Evolutionary conservation across 1,140 invertebrate genomes (phyloP), one percentile per base, ranked within the genome.

Genomic region (Planococcus citri): DNA sequence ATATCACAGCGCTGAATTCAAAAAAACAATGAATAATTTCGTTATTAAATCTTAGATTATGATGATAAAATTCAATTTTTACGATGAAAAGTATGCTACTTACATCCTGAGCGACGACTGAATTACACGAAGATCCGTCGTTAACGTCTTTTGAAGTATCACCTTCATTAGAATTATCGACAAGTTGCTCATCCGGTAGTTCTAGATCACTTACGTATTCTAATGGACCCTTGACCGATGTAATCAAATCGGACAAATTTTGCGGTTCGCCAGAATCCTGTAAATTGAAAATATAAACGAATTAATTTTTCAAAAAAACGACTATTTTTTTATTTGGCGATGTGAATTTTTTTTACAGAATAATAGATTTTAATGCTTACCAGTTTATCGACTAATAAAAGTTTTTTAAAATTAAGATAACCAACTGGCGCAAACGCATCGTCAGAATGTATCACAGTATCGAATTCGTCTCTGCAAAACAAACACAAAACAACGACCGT

Each of bases 361-460:
- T 60, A 20, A 6, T 6, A 60, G 6, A 60, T 6, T 8, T 17
- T 21, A 25, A 64, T 64, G 17, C 77, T 76, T 77, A 80, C 82
- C 77, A 83, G 76, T 81, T 90, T 89, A 70, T 85, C 79, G 79
- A 88, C 85, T 72, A 93, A 79, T 73, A 87, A 87, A 51, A 95
- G 78, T 78, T 89, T 90, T 72, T 86, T 87, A 71, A 97, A 86
- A 79, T 90, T 94, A 27, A 98, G 81, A 79, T 95, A 97, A 68
- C 91, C 93, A 68, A 95, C 94, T 57, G 92, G 91, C 51, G 92
- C 92, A 77, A 97, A 88, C 0, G 91, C 87, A 83, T 96, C 91
- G 75, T 92, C 86, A 60, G 92, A 91, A 78, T 94, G 91, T 70
- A 94, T 86, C 37, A 97, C 85, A 74, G 87, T 86, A 82, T 96